These are phyloP conservation scores for Centropus unirufus DNA, from an alignment of 2,113 vertebrate species.

Conservation along the genomic window DNA sequence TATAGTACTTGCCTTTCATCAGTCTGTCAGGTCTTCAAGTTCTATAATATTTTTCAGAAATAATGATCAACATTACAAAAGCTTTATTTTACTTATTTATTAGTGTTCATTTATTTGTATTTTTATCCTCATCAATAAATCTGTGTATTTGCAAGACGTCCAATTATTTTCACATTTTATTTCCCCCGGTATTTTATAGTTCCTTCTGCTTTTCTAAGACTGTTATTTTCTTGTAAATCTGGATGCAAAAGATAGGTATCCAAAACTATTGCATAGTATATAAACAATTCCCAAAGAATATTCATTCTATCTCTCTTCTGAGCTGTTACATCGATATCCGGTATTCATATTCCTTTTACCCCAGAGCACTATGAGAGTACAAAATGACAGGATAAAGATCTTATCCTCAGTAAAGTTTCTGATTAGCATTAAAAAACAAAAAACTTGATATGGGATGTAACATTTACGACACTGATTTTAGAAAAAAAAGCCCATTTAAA, in stretches of 20 bases:
- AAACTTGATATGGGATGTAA: background rate
- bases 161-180: background rate
- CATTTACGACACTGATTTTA: background rate
- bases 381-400: background rate
- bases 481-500: background rate
- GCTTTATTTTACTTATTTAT: background rate
- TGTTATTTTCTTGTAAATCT: background rate
- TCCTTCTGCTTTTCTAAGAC: background rate
- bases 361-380: background rate
- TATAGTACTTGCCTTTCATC: background rate
- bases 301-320: background rate
- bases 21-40: background rate
- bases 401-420: background rate
- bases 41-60: background rate
- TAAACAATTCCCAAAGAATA: background rate
- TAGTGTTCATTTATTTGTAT: background rate
- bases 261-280: background rate
- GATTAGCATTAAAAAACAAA: background rate
- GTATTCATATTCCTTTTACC: background rate
- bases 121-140: background rate
- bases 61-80: background rate
- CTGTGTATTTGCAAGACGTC: background rate
- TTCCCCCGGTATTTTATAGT: background rate
- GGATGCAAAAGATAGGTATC: background rate
- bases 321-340: background rate